These are phyloP conservation scores for Uloborus plumipes DNA, from an alignment of 2,888 invertebrate genomes.

Conservation along the genomic window DNA sequence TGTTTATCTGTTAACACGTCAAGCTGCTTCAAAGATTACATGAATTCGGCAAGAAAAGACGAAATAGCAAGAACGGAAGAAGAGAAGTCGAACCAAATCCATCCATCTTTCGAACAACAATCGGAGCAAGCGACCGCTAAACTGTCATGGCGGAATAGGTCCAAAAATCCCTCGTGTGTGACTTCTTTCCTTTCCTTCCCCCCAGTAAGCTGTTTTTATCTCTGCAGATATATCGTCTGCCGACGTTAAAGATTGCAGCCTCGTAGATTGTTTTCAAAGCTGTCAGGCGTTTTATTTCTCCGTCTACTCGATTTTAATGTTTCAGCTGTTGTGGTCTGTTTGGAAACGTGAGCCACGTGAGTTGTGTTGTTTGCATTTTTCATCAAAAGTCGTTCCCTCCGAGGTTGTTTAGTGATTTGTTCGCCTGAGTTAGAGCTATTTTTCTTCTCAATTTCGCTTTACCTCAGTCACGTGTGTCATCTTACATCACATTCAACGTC, in stretches of 20 bases:
- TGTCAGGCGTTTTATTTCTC: slow-evolving; percentile 44
- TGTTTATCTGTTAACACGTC: too few species aligned
- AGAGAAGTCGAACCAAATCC: too few species aligned
- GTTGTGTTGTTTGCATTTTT: slow-evolving; percentile 40
- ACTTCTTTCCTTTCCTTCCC: not conserved
- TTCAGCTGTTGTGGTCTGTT: slow-evolving; percentile 40
- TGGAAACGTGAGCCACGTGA: slow-evolving; percentile 18
- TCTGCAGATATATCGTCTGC: not conserved
- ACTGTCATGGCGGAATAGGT: too few species aligned
- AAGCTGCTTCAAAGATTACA: too few species aligned
- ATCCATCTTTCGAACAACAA: too few species aligned
- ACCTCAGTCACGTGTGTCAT: too few species aligned
- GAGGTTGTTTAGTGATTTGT: slow-evolving; percentile 36
- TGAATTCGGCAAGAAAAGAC: too few species aligned
- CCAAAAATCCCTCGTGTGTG: not conserved
- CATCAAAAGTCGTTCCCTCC: slow-evolving; percentile 32
- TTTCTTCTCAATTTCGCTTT: slow-evolving; percentile 17
- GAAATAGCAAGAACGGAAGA: too few species aligned
- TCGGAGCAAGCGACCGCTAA: too few species aligned
- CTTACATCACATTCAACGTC: too few species aligned
- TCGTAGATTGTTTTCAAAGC: slow-evolving; percentile 48
- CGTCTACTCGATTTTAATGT: slow-evolving; percentile 22
- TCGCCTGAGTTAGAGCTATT: slow-evolving; percentile 28
- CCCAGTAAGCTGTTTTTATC: slow-evolving; percentile 1
- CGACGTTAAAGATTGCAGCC: slow-evolving; percentile 22